Evolutionary conservation across 1,140 invertebrate genomes (phyloP), one percentile per base, ranked within the genome.

Genomic region (Cataglyphis hispanica): DNA sequence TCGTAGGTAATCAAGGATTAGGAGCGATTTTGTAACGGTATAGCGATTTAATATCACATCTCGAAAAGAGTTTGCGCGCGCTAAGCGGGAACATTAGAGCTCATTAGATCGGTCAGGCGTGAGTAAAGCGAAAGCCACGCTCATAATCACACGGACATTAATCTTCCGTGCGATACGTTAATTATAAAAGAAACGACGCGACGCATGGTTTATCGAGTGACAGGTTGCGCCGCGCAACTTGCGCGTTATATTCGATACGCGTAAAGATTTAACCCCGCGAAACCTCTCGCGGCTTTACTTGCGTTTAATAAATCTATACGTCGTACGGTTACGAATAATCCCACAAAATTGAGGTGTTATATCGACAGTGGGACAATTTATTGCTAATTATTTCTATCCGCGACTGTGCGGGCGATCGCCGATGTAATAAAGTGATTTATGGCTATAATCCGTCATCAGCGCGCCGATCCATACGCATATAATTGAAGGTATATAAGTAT

Each of bases 361-460:
- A 78, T 80, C 37, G 84, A 27, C 67, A 56, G 6, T 61, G 53
- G 53, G 50, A 88, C 84, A 88, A 89, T 89, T 86, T 86, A 86
- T 69, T 22, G 72, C 64, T 83, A 86, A 89, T 87, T 84, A 89
- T 89, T 78, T 75, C 53, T 56, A 74, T n/a, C 1, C 31, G 67
- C 46, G 56, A 6, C 11, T 53, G 46, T 50, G 56, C 56, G 27
- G n/a, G 16, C n/a, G 22, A n/a, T 19, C 56, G 8, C 22, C 34
- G 31, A 22, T 25, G 53, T 81, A 90, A 87, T 77, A 37, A 40
- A 25, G 34, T 80, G 67, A 89, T 87, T 89, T 87, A 87, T 74
- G 53, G 22, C 19, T 37, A 37, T 76, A 61, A 89, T 89, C 46
- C 61, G 67, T 89, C 88, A 84, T 89, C 70, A 27, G 46, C 46